Conservation (phyloP, 1,140 invertebrate genomes). For the Rhizoglyphus robini region DNA sequence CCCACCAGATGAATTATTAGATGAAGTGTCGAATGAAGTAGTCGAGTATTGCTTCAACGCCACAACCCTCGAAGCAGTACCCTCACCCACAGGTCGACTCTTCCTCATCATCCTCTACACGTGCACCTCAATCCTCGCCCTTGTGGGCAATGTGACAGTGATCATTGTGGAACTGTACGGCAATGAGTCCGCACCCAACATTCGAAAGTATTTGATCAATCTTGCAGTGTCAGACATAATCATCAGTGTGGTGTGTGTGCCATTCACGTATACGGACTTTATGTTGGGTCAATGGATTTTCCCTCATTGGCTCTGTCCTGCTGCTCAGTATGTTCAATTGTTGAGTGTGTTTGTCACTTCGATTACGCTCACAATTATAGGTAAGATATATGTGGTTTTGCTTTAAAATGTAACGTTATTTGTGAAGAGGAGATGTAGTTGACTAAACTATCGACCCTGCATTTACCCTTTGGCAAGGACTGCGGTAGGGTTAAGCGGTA, state of each 20-base stretch:
- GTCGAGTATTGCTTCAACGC: background rate
- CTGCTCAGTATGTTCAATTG: slow-evolving; percentile 35
- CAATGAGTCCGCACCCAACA: too few relatives aligned
- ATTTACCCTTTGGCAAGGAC: too few relatives aligned
- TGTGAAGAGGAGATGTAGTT: too few relatives aligned
- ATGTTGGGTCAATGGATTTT: slow-evolving; percentile 36
- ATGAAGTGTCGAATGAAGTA: too few relatives aligned
- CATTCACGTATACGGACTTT: slow-evolving; percentile 36
- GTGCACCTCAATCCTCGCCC: background rate
- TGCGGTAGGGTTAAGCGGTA: too few relatives aligned
- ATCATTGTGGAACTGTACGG: background rate
- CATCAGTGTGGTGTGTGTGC: too few relatives aligned
- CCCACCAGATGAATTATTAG: too few relatives aligned
- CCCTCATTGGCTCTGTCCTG: slow-evolving; percentile 32
- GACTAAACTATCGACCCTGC: too few relatives aligned
- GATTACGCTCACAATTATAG: slow-evolving; percentile 36
- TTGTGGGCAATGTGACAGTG: background rate
- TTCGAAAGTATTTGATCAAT: too few relatives aligned
- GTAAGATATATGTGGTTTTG: slow-evolving; percentile 35
- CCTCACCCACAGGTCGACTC: background rate
- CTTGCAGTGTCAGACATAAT: background rate
- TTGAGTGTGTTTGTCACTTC: too few relatives aligned
- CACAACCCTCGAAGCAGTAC: background rate
- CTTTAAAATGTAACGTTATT: too few relatives aligned
- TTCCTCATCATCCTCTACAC: background rate